A percentile compares a stretch with the other conserved stretches of the same genome.
Evolutionary conservation across 2,113 vertebrate species (phyloP).

Genomic region (Thunnus thynnus): DNA sequence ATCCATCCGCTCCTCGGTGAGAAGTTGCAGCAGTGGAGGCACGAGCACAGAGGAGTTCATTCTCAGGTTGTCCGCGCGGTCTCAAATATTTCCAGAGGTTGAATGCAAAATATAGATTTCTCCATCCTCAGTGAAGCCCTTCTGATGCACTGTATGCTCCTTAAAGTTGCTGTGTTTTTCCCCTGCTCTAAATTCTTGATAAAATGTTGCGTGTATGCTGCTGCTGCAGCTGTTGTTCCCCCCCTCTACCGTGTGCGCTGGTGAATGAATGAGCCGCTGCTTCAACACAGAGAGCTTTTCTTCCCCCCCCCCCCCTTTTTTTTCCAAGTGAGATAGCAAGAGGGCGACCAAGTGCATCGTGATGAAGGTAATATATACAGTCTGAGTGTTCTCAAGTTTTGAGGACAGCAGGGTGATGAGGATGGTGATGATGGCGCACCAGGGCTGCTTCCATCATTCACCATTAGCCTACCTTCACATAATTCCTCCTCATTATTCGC

Average conservation of each 20-base stretch:
- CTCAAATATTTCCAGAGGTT: slow-evolving; percentile 28
- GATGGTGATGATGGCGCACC: slow-evolving; percentile 34
- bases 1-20: slow-evolving; percentile 26
- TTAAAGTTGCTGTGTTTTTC: not conserved
- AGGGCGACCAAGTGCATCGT: slow-evolving; percentile 66
- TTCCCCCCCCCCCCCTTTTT: slow-evolving; percentile 20
- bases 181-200: not conserved
- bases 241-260: slow-evolving; percentile 46
- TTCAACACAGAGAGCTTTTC: slow-evolving; percentile 68
- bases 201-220: slow-evolving; percentile 15
- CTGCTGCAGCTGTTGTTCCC: slow-evolving; percentile 14
- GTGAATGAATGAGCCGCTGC: slow-evolving; percentile 70
- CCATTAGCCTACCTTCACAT: slow-evolving; percentile 31
- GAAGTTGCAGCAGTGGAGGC: slow-evolving; percentile 40
- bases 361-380: slow-evolving; percentile 61
- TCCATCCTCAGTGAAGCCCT: not conserved
- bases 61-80: slow-evolving; percentile 20
- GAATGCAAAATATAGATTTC: not conserved
- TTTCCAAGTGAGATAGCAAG: slow-evolving; percentile 57
- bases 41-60: slow-evolving; percentile 36
- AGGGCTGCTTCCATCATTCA: slow-evolving; percentile 46
- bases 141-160: not conserved
- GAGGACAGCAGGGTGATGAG: slow-evolving; percentile 18
- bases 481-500: slow-evolving; percentile 59
- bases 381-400: slow-evolving; percentile 43